Base-by-base conservation (phyloP, 2,888 invertebrate genomes). In the Caenorhabditis angaria region DNA sequence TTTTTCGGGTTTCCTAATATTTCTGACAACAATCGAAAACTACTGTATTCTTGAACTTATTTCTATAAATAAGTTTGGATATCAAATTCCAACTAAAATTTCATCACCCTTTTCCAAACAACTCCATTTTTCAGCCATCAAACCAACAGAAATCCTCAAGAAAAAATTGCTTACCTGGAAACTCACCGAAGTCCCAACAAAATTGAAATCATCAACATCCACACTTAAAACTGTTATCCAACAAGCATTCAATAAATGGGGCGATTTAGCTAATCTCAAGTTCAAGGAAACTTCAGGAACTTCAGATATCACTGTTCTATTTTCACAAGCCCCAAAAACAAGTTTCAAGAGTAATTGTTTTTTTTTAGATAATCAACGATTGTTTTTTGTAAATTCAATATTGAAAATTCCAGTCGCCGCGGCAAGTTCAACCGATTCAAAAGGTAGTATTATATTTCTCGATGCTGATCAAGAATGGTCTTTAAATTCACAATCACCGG, bases 301-400 rank as follows among this genome's bases (percentile, higher is more conserved):
- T 14, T 74, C 82, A 3, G 82, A 84, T 59, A 78, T 84, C 32
- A 74, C 79, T 1, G 70, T 83, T 10, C 61, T 65, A 10, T 84
- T 84, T 66, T 65, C 73, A 24, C 76, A 78, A 41, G 73, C 69
- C n/a, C 73, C 76, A 35, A 69, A 78, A 47, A 71, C 67, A 29
- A 65, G 65, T 55, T 56, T 74, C 56, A 78, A 63, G 62, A 73
- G 78, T 78, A 10, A 18, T 55, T 61, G 24, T 8, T 12, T 14
- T 48, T 14, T 48, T 14, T n/a, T 48, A 8, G 5, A 48, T 12
- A n/a, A 48, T 35, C 6, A 35, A 10, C 14, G 12, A 25, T 48
- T 20, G 4, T 47, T 25, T 48, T 64, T 29, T 25, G 25, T 57
- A 4, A n/a, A 20, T 47, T 60, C 24, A 3, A 5, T 66, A 18